Base-by-base conservation (phyloP, 2,888 invertebrate genomes). In the Hydriomena furcata region DNA sequence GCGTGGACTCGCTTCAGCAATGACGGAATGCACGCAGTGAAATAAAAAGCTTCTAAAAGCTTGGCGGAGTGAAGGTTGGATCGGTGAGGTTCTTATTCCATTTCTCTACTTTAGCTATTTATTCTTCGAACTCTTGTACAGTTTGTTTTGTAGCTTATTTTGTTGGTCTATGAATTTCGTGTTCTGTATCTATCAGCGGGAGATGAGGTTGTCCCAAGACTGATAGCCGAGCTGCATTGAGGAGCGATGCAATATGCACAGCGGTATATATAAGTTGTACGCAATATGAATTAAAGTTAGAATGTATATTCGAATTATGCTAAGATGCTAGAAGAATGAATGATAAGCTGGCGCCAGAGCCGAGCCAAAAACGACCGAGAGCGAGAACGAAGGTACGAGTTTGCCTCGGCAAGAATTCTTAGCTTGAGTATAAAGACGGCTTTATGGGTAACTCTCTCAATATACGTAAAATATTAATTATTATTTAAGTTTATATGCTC, bases 171-270 rank as follows among this genome's bases (percentile, higher is more conserved):
- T 37, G 31, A 42, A 37, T 48, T 41, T 28, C 32, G 12, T 54
- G 31, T 47, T 50, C 35, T 46, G 27, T 50, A 38, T 44, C 53
- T 55, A 59, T 57, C 59, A 59, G 59, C 42, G 55, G 50, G 42
- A 43, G 52, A 52, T 52, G 56, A 55, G 61, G 58, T 58, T 63
- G 63, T 58, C 63, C 57, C 56, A 61, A 63, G 63, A 61, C 63
- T 63, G 63, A 63, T 58, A 60, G 55, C 45, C 41, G 42, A 43
- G 23, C 34, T 37, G 52, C 50, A 47, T 52, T 36, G 34, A 40
- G 54, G 54, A 47, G 53, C 30, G 48, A 40, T 47, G 48, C 53
- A 51, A n/a, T n/a, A n/a, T 51, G 12, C 44, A 11, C 30, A 34
- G 11, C 10, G 35, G 7, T 5, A 5, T 38, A 21, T 20, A 20